These are phyloP conservation scores for Cyclura pinguis DNA, from an alignment of 2,797 vertebrate species.

Conservation along the genomic window DNA sequence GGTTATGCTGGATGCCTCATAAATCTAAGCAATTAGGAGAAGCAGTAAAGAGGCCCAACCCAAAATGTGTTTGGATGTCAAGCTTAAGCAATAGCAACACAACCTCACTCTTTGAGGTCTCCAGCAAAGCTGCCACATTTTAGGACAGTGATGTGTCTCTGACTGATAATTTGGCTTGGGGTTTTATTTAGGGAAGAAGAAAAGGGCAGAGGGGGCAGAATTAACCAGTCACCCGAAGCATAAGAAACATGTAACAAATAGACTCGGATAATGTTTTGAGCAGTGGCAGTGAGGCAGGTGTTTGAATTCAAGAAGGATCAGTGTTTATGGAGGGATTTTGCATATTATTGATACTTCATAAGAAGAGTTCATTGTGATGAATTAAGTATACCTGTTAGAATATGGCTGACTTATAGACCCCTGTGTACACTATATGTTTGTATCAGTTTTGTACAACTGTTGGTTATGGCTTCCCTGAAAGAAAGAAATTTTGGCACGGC, in stretches of 20 bases:
- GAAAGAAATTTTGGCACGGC: not conserved
- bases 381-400: not conserved
- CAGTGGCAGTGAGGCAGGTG: slow-evolving; percentile 14
- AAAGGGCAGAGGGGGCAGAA: slow-evolving; percentile 4
- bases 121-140: slow-evolving; percentile 11
- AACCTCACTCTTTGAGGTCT: slow-evolving; percentile 31
- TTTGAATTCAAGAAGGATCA: not conserved
- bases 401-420: not conserved
- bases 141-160: slow-evolving; percentile 1
- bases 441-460: not conserved
- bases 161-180: slow-evolving; percentile 29
- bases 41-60: slow-evolving; percentile 57
- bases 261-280: slow-evolving; percentile 36
- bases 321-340: not conserved
- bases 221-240: not conserved
- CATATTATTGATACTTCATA: not conserved
- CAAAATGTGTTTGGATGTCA: slow-evolving; percentile 32
- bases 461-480: not conserved
- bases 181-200: not conserved
- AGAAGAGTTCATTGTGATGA: slow-evolving; percentile 7
- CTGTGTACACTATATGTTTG: not conserved
- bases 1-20: slow-evolving; percentile 66
- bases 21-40: slow-evolving; percentile 72
- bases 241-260: not conserved
- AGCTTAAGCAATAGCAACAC: slow-evolving; percentile 36